phyloP scores from a whole-genome alignment of 2,797 vertebrate species.

The Cynopterus sphinx region DNA sequence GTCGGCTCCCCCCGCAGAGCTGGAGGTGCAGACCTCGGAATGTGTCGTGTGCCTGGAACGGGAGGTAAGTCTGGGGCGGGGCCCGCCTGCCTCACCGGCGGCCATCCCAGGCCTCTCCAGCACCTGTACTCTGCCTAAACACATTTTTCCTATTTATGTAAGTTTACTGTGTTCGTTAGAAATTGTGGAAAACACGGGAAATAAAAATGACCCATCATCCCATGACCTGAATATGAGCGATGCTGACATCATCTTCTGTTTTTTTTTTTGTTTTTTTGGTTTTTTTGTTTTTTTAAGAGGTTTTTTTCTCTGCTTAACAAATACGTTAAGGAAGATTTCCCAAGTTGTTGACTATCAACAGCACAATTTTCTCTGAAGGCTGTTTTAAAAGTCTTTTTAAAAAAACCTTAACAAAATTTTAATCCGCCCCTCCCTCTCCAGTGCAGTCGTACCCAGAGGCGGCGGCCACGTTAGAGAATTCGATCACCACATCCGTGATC shows the following conservation, averaged over 20 bases:
- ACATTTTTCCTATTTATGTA: fast-evolving
- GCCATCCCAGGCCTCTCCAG: background rate
- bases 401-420: background rate
- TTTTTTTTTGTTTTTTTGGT: background rate
- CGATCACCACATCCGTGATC: background rate
- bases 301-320: background rate
- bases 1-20: constrained; percentile 56
- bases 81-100: background rate
- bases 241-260: background rate
- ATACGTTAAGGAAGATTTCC: background rate
- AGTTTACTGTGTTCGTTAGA: background rate
- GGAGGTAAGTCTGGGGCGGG: constrained; percentile 85
- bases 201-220: background rate
- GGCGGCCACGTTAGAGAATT: fast-evolving
- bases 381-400: background rate
- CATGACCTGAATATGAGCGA: background rate
- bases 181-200: background rate
- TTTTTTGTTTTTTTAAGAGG: background rate
- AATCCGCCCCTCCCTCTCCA: background rate
- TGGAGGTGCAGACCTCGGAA: constrained; percentile 86
- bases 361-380: background rate
- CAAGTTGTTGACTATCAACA: background rate
- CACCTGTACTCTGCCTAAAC: fast-evolving
- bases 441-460: background rate
- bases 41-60: constrained; percentile 97